Conservation (phyloP, 2,888 invertebrate genomes). For the Oscheius sp. region DNA sequence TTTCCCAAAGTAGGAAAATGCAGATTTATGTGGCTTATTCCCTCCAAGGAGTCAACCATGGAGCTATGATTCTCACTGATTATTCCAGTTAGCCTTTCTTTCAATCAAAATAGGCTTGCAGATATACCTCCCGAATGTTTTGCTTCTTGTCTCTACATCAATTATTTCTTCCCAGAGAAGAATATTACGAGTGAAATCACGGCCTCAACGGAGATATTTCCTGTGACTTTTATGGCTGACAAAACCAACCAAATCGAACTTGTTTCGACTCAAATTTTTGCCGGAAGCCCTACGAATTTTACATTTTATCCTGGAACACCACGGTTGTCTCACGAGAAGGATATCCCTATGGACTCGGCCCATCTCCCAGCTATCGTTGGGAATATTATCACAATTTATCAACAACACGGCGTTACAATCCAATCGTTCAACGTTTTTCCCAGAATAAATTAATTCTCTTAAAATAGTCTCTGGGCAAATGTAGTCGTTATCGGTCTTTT, state of each 20-base stretch:
- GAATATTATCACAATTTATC: too few relatives aligned
- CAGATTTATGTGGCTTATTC: not conserved
- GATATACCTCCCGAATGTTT: not conserved
- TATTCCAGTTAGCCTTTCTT: not conserved
- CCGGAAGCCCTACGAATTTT: too few relatives aligned
- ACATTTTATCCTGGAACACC: too few relatives aligned
- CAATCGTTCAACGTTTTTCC: too few relatives aligned
- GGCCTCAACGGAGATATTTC: not conserved
- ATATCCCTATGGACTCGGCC: too few relatives aligned
- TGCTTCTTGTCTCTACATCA: not conserved
- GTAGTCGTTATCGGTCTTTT: too few relatives aligned
- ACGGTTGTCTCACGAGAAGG: too few relatives aligned
- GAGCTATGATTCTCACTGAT: not conserved
- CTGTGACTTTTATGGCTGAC: not conserved
- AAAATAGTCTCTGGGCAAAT: too few relatives aligned
- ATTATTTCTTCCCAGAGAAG: not conserved
- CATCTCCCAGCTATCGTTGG: too few relatives aligned
- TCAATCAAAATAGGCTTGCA: not conserved
- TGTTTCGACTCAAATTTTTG: too few relatives aligned
- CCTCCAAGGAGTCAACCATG: not conserved
- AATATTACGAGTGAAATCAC: not conserved
- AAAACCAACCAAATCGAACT: not conserved
- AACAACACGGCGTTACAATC: too few relatives aligned
- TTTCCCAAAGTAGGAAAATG: not conserved
- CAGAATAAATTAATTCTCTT: too few relatives aligned